These are phyloP conservation scores for Erithacus rubecula DNA, from an alignment of 2,797 vertebrate species.

Conservation along the genomic window DNA sequence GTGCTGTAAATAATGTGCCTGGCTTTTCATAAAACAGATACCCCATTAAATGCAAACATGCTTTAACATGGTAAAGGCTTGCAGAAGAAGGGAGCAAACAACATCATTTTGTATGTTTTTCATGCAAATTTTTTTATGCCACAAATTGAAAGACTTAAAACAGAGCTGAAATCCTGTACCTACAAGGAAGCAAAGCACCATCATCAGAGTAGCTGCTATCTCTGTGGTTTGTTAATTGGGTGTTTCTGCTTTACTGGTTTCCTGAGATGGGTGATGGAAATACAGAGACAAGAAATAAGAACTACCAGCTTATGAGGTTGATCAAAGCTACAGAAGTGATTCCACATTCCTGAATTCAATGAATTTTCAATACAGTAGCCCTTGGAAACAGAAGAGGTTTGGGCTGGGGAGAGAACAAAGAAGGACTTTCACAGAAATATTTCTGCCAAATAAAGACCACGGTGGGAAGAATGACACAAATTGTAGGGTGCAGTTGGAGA, in stretches of 20 bases:
- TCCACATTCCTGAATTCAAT: background rate
- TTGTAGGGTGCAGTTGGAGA: background rate
- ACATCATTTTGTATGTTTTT: background rate
- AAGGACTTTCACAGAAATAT: background rate
- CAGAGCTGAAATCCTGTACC: background rate
- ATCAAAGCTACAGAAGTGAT: constrained; percentile 2
- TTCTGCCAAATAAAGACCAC: background rate
- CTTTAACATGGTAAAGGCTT: background rate
- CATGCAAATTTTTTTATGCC: background rate
- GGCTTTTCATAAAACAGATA: background rate
- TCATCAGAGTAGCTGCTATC: constrained; percentile 10
- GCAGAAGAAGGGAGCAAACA: background rate
- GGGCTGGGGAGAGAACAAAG: background rate
- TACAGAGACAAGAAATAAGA: background rate
- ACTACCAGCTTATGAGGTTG: background rate
- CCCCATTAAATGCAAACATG: background rate
- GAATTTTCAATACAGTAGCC: background rate
- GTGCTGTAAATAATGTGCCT: background rate
- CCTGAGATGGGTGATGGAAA: constrained; percentile 17
- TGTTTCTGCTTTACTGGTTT: constrained; percentile 44
- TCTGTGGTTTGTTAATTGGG: constrained; percentile 35
- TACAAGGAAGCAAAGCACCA: constrained; percentile 16
- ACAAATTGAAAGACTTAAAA: background rate
- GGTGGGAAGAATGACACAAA: background rate
- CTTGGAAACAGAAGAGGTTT: background rate